phyloP scores from a whole-genome alignment of 2,113 vertebrate genomes.

The Anoura caudifer region DNA sequence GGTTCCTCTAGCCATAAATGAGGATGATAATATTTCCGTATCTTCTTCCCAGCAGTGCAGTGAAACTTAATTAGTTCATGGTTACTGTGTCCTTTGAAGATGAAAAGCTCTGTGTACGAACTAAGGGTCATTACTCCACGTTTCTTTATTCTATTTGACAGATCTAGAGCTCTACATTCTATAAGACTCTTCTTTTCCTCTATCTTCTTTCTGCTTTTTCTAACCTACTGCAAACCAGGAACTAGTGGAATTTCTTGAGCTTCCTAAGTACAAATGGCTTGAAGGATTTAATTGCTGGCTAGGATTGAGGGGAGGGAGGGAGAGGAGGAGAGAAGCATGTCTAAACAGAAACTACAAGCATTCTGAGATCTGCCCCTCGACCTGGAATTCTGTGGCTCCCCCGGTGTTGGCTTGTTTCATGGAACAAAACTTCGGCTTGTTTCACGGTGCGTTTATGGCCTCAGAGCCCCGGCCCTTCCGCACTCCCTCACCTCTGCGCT shows the following conservation, averaged over 20 bases:
- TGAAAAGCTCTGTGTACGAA: neutral
- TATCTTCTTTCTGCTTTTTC: neutral
- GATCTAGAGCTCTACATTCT: neutral
- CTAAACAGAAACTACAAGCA: slow-evolving; percentile 19
- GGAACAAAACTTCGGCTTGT: neutral
- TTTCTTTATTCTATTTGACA: neutral
- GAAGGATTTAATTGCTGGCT: slow-evolving; percentile 6
- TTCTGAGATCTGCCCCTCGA: slow-evolving; percentile 15
- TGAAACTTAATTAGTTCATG: neutral
- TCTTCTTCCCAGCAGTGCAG: neutral
- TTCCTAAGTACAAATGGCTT: neutral
- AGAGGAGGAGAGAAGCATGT: neutral
- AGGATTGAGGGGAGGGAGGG: neutral
- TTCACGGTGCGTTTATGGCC: neutral
- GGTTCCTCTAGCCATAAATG: neutral
- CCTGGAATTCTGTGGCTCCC: neutral
- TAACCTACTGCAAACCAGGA: neutral
- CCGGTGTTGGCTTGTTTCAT: neutral
- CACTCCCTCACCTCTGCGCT: neutral
- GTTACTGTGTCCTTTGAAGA: slow-evolving; percentile 12
- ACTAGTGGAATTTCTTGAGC: neutral
- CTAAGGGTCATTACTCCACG: neutral
- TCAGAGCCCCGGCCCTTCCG: neutral
- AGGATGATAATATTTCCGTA: neutral
- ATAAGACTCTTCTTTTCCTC: neutral